Conservation (phyloP, 1,140 invertebrate genomes). For the Diorhabda elongata region DNA sequence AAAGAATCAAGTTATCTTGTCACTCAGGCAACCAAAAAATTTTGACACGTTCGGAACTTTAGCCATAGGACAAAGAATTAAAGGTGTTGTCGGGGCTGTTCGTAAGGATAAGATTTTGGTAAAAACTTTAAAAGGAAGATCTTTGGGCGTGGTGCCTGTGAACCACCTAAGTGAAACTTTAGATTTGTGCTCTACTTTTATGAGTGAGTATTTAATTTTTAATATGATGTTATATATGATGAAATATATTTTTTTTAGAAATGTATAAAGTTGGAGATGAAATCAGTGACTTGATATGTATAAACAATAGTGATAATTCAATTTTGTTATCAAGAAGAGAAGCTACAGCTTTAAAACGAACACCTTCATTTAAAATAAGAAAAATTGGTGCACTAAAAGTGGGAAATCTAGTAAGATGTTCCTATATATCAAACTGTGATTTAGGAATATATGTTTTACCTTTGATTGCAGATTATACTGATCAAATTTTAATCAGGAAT, state of each 20-base stretch:
- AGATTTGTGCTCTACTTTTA: conserved; percentile 15
- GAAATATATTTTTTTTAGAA: conserved; percentile 22
- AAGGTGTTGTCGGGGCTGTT: conserved; percentile 38
- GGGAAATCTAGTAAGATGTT: conserved; percentile 31
- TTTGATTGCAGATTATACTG: conserved; percentile 22
- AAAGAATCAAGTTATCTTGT: conserved; percentile 22
- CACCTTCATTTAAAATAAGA: conserved; percentile 18
- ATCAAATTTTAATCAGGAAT: conserved; percentile 18
- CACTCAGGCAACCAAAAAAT: conserved; percentile 7
- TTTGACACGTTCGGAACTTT: background rate
- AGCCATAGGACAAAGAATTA: conserved; percentile 42
- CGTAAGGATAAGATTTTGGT: conserved; percentile 45
- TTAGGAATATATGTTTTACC: conserved; percentile 29
- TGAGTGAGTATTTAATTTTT: conserved; percentile 19
- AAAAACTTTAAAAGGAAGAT: conserved; percentile 35
- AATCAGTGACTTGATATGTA: conserved; percentile 44
- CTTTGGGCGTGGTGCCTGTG: conserved; percentile 44
- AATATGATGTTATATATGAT: conserved; percentile 3
- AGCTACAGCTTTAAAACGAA: conserved; percentile 14
- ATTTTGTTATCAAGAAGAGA: conserved; percentile 30
- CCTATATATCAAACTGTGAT: conserved; percentile 18
- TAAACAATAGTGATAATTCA: conserved; percentile 23
- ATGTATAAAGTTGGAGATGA: conserved; percentile 34
- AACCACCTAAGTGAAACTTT: conserved; percentile 38
- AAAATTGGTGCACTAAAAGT: conserved; percentile 23